A percentile compares a stretch with the other conserved stretches of the same genome.
These are phyloP conservation scores for Falco berigora DNA, from an alignment of 2,797 vertebrate genomes.

Conservation along the genomic window DNA sequence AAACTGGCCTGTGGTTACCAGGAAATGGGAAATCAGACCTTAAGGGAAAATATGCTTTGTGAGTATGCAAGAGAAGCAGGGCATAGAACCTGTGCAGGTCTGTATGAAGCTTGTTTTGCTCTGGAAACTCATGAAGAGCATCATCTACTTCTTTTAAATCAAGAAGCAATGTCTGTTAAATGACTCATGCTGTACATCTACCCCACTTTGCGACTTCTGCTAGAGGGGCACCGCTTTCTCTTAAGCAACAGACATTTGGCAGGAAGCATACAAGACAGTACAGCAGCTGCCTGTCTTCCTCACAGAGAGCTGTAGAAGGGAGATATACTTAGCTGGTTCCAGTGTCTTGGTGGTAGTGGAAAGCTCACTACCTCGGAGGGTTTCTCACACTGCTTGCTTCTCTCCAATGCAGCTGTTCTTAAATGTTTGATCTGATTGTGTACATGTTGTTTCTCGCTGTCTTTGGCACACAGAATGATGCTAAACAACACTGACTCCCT, in stretches of 20 bases:
- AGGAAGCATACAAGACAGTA: not conserved
- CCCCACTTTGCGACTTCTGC: not conserved
- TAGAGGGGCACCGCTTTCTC: not conserved
- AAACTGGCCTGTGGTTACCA: not conserved
- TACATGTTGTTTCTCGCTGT: not conserved
- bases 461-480: not conserved
- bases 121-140: not conserved
- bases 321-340: not conserved
- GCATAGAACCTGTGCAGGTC: not conserved
- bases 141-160: not conserved
- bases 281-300: not conserved
- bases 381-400: not conserved
- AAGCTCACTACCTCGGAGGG: not conserved
- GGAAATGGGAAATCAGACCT: not conserved
- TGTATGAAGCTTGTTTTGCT: not conserved
- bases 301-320: accelerated
- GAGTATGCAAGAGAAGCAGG: not conserved
- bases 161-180: not conserved
- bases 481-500: not conserved
- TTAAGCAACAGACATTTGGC: not conserved
- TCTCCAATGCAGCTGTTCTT: not conserved
- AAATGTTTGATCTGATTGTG: not conserved
- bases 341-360: not conserved
- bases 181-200: not conserved
- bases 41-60: not conserved